A percentile compares a stretch with the other conserved stretches of the same genome.
These are phyloP conservation scores for Matsumurasca onukii DNA, from an alignment of 1,140 invertebrate species.

Conservation along the genomic window DNA sequence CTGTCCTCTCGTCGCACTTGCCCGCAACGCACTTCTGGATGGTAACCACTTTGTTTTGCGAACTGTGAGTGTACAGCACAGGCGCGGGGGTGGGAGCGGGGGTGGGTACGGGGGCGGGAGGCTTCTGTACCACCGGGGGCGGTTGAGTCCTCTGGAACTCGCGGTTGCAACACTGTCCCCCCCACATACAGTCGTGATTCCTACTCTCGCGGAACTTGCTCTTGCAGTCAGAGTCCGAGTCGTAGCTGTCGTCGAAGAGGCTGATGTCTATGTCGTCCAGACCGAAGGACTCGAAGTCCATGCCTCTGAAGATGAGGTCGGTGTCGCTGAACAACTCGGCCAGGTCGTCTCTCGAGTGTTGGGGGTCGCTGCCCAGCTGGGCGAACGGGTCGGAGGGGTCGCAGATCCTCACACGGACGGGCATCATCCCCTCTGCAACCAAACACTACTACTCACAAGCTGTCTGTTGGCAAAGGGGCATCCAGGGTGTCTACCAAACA, in stretches of 20 bases:
- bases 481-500: too few species aligned
- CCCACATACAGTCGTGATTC: slow-evolving; percentile 70
- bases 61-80: slow-evolving; percentile 32
- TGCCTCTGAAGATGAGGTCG: background rate
- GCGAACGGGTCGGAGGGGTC: background rate
- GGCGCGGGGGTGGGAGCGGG: slow-evolving; percentile 30
- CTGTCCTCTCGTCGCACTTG: slow-evolving; percentile 43
- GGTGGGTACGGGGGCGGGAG: slow-evolving; percentile 40
- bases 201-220: slow-evolving; percentile 45
- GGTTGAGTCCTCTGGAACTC: slow-evolving; percentile 44
- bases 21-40: slow-evolving; percentile 33
- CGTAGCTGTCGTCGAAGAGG: background rate
- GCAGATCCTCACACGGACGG: background rate
- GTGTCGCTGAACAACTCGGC: background rate
- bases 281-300: background rate
- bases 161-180: slow-evolving; percentile 56
- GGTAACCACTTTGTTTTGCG: slow-evolving; percentile 31
- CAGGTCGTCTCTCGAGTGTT: background rate
- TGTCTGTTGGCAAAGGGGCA: too few species aligned
- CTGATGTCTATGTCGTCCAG: background rate
- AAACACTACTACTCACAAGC: background rate
- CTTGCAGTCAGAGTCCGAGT: background rate
- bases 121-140: background rate
- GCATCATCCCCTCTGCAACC: background rate
- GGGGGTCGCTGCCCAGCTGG: background rate